Evolutionary conservation across 2,113 vertebrate genomes (phyloP).

Genomic region (Neodon shergylaensis): DNA sequence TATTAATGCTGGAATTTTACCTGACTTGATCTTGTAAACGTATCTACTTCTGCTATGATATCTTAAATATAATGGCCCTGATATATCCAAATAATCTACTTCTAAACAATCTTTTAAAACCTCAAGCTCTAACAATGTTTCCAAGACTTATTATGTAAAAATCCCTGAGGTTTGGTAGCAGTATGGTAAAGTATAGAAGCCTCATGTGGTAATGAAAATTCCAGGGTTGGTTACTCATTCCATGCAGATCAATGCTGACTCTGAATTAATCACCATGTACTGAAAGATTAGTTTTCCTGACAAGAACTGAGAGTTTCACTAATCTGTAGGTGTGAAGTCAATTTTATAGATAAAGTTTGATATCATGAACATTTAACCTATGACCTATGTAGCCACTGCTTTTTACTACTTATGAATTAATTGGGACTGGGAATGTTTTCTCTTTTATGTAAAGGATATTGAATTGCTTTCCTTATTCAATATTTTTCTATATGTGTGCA

Average conservation of each 20-base stretch:
- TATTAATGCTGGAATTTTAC: background rate
- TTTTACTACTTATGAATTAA: background rate
- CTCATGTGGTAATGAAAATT: background rate
- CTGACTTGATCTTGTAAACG: background rate
- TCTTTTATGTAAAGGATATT: background rate
- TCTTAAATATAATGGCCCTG: background rate
- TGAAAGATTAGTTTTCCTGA: background rate
- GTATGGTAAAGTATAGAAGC: background rate
- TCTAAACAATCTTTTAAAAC: background rate
- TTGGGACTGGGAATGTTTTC: background rate
- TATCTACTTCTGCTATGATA: background rate
- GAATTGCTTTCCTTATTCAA: background rate
- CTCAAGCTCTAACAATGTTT: background rate
- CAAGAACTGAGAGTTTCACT: background rate
- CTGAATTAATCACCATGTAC: background rate
- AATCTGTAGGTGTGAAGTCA: background rate
- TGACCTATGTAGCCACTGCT: background rate
- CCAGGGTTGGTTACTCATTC: background rate
- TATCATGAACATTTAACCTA: background rate
- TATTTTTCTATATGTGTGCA: background rate
- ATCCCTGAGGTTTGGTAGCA: background rate
- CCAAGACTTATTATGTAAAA: background rate
- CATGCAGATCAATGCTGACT: background rate
- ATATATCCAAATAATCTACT: background rate
- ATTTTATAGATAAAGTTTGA: background rate